These are phyloP conservation scores for Xyrichtys novacula DNA, from an alignment of 2,797 vertebrate species.

Conservation along the genomic window DNA sequence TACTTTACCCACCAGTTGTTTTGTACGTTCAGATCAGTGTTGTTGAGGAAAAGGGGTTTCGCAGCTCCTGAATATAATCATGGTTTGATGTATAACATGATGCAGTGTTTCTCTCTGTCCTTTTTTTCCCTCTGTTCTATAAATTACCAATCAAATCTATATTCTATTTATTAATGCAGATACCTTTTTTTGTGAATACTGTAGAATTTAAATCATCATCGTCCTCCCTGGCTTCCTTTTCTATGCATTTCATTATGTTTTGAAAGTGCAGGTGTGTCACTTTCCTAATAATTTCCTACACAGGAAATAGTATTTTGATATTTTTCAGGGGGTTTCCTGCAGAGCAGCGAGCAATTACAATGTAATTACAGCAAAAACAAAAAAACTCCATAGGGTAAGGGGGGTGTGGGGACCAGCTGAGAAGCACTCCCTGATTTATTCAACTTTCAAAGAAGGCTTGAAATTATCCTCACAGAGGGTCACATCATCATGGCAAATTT, in stretches of 20 bases:
- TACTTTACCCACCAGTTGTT: too few relatives aligned
- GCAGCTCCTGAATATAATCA: too few relatives aligned
- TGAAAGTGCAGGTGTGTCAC: slow-evolving; percentile 3
- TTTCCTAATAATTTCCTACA: not conserved
- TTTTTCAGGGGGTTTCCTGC: slow-evolving; percentile 7
- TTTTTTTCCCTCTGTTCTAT: not conserved
- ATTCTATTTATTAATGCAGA: not conserved
- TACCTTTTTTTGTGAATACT: not conserved
- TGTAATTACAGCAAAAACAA: slow-evolving; percentile 25
- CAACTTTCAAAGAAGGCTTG: slow-evolving; percentile 15
- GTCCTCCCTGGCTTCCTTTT: not conserved
- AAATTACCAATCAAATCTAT: not conserved
- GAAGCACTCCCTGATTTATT: slow-evolving; percentile 14
- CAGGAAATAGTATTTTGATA: slow-evolving; percentile 1
- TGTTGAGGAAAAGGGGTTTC: too few relatives aligned
- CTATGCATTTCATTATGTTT: not conserved
- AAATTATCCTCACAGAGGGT: slow-evolving; percentile 6
- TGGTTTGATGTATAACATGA: too few relatives aligned
- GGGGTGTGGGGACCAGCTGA: slow-evolving; percentile 8
- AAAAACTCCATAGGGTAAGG: not conserved
- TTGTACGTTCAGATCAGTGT: too few relatives aligned
- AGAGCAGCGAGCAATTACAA: slow-evolving; percentile 7
- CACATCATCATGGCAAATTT: slow-evolving; percentile 26
- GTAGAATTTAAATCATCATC: not conserved
- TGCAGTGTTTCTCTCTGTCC: too few relatives aligned